phyloP scores from a whole-genome alignment of 64 coral and sea anemone genomes.

The Acropora yongei region DNA sequence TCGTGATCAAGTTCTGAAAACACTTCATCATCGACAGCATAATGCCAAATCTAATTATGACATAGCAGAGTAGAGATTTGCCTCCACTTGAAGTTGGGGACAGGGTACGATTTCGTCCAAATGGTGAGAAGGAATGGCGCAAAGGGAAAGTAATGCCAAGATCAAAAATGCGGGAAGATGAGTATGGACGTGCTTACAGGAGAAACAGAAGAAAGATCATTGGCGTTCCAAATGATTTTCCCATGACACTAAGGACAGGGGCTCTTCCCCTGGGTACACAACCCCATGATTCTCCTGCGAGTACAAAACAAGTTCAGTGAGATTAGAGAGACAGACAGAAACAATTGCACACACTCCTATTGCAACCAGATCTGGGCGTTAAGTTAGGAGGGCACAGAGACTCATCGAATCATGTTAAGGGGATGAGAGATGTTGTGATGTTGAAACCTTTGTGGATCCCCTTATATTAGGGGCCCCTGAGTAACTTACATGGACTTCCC shows the following conservation, averaged over 20 bases:
- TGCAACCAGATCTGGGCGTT: neutral
- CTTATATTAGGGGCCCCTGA: no score
- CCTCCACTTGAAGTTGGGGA: no score
- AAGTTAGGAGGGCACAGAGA: slow-evolving; percentile 53
- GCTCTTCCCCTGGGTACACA: neutral
- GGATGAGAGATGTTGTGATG: neutral
- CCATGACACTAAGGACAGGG: neutral
- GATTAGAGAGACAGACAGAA: neutral
- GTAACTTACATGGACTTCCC: no score
- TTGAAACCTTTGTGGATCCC: no score
- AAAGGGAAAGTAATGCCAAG: slow-evolving; percentile 66
- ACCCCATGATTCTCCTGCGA: slow-evolving; percentile 8
- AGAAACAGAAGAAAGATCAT: slow-evolving; percentile 31
- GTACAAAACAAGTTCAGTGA: neutral
- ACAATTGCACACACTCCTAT: neutral
- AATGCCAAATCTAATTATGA: neutral
- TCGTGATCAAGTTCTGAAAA: no score
- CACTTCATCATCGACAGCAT: neutral
- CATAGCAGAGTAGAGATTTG: neutral
- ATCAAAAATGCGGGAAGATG: slow-evolving; percentile 38
- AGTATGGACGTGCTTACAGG: no score
- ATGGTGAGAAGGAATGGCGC: slow-evolving; percentile 20
- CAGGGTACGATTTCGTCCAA: no score
- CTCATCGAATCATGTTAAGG: slow-evolving; percentile 45
- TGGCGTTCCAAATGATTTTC: slow-evolving; percentile 54